Conservation (phyloP, 1,140 invertebrate genomes). For the Sinonovacula constricta region DNA sequence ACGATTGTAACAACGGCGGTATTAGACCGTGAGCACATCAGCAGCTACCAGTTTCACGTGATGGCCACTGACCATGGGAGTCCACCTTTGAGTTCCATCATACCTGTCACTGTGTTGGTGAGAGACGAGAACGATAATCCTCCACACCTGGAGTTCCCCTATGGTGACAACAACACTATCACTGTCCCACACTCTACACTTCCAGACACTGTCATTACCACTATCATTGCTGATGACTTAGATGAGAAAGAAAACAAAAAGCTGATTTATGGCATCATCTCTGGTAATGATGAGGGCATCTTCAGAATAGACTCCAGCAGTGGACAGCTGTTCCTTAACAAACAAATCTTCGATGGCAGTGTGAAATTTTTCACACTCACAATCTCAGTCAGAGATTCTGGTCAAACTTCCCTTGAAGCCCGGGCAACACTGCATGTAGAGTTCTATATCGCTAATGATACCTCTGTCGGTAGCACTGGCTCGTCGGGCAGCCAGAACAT, state of each 20-base stretch:
- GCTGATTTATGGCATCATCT: conserved; percentile 48
- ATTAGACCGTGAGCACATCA: conserved; percentile 56
- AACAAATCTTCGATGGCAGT: conserved; percentile 55
- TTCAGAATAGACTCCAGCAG: conserved; percentile 63
- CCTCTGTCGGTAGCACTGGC: conserved; percentile 2
- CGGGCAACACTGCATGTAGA: conserved; percentile 17
- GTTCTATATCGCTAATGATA: conserved; percentile 11
- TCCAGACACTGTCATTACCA: conserved; percentile 56
- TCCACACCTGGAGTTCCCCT: conserved; percentile 69
- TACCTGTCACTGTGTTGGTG: conserved; percentile 63
- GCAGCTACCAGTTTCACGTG: conserved; percentile 63
- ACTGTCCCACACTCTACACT: conserved; percentile 52
- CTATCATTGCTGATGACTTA: conserved; percentile 61
- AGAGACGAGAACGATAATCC: conserved; percentile 76
- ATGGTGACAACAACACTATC: conserved; percentile 63
- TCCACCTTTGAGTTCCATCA: conserved; percentile 30
- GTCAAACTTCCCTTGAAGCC: conserved; percentile 45
- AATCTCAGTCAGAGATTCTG: conserved; percentile 65
- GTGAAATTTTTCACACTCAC: conserved; percentile 59
- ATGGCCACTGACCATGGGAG: conserved; percentile 62
- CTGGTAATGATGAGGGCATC: conserved; percentile 59
- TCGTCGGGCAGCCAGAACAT: conserved; percentile 61
- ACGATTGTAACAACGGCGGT: conserved; percentile 37
- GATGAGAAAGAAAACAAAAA: conserved; percentile 60
- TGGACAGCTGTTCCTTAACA: conserved; percentile 62